Conservation (phyloP, 2,113 vertebrate species). For the Petrocephalus microphthalmus region DNA sequence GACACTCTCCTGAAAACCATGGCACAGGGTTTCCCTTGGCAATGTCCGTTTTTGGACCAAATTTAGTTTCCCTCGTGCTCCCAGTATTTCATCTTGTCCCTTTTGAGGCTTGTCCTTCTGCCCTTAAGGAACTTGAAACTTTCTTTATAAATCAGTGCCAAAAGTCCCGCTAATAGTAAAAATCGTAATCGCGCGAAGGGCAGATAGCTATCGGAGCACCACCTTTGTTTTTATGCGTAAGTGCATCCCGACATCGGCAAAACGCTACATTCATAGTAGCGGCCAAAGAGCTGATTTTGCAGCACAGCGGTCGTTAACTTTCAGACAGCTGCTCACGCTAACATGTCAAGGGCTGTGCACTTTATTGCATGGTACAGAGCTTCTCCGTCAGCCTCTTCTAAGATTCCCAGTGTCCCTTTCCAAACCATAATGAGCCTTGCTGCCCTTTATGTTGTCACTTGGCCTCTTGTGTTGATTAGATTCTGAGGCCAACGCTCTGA, state of each 20-base stretch:
- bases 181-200: neutral
- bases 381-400: neutral
- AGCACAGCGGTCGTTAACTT: neutral
- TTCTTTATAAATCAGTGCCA: neutral
- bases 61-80: neutral
- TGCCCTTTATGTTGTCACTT: neutral
- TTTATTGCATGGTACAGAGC: neutral
- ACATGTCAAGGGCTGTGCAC: neutral
- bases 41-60: neutral
- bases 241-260: neutral
- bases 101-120: neutral
- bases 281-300: neutral
- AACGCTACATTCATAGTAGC: neutral
- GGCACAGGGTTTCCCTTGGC: neutral
- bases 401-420: neutral
- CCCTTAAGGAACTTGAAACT: neutral
- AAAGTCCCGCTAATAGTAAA: neutral
- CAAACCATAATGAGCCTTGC: neutral
- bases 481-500: neutral
- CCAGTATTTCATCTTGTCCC: neutral
- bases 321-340: neutral
- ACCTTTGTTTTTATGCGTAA: neutral
- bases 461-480: neutral
- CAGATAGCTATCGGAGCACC: neutral
- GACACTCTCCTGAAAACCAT: neutral